Evolutionary conservation across 2,888 invertebrate genomes (phyloP).

Genomic region (Eledone cirrhosa): DNA sequence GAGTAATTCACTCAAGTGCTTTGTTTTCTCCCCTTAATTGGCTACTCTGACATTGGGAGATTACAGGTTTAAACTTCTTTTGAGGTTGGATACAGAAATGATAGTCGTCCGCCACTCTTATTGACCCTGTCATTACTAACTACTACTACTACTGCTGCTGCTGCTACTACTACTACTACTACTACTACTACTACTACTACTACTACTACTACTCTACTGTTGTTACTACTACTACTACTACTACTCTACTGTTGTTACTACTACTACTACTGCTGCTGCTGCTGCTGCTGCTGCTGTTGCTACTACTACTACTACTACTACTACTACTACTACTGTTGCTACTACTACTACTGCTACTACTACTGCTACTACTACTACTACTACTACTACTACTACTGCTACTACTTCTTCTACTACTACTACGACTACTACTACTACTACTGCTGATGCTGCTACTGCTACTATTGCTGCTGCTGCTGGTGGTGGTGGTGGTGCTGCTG

Average conservation of each 20-base stretch:
- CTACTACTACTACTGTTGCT: slow-evolving; percentile 29
- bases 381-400: slow-evolving; percentile 31
- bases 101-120: too few species aligned
- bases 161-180: slow-evolving; percentile 30
- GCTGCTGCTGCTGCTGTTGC: background rate
- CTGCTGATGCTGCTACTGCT: slow-evolving; percentile 28
- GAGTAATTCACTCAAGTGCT: too few species aligned
- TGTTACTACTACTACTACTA: background rate
- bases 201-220: background rate
- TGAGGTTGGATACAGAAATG: too few species aligned
- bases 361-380: slow-evolving; percentile 31
- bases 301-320: slow-evolving; percentile 19
- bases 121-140: background rate
- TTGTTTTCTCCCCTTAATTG: too few species aligned
- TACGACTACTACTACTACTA: slow-evolving; percentile 30
- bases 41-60: too few species aligned
- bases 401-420: slow-evolving; percentile 31
- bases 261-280: background rate
- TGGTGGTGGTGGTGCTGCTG: background rate
- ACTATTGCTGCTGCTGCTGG: background rate
- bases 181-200: slow-evolving; percentile 7
- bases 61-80: too few species aligned
- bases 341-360: slow-evolving; percentile 28
- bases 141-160: slow-evolving; percentile 29
- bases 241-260: background rate